Base-by-base conservation (phyloP, 1,140 invertebrate species). In the Cylas formicarius region DNA sequence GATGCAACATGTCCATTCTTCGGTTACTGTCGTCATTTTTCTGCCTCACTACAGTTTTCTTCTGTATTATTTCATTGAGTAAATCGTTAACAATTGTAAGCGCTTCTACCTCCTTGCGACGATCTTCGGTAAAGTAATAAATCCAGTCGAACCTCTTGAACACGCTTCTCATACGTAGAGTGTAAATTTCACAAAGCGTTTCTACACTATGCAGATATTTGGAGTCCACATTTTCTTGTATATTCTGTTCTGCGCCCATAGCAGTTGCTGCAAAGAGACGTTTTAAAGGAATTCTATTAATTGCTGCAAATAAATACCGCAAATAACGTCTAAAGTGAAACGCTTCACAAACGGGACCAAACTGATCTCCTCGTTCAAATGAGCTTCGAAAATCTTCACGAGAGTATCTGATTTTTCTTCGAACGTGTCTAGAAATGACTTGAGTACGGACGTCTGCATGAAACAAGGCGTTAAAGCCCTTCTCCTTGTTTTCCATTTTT, bases 401-500 rank as follows among this genome's bases (percentile, higher is more conserved):
- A 49, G 22, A 26, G 33, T 19, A 16, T 49, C 27, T 3, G 26
- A 26, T 17, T 41, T 35, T 22, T 33, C 20, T 14, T 51, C 38
- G 27, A 51, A 46, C 10, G 41, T 16, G n/a, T 31, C 10, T 8
- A 42, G 29, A 35, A 45, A 49, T 16, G 14, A 13, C 16, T 17
- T 36, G 4, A 49, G 24, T 9, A 38, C 9, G 2, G 26, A 29
- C 1, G 27, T 11, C 32, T 27, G 38, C 8, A 19, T 37, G 14
- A 51, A 46, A 24, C 36, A 33, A 18, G 43, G 20, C 19, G 43
- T 42, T 17, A 51, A 21, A 5, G 38, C 29, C 33, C 27, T 41
- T 37, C 49, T 46, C 31, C 36, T 39, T 5, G 19, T 17, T 46
- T 41, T 41, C 49, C 49, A 51, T 39, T 42, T 19, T n/a, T 39